Percentiles rank a stretch among this genome's conserved stretches.
Evolutionary conservation across 2,113 vertebrate species (phyloP).

Genomic region (Catagonus wagneri): DNA sequence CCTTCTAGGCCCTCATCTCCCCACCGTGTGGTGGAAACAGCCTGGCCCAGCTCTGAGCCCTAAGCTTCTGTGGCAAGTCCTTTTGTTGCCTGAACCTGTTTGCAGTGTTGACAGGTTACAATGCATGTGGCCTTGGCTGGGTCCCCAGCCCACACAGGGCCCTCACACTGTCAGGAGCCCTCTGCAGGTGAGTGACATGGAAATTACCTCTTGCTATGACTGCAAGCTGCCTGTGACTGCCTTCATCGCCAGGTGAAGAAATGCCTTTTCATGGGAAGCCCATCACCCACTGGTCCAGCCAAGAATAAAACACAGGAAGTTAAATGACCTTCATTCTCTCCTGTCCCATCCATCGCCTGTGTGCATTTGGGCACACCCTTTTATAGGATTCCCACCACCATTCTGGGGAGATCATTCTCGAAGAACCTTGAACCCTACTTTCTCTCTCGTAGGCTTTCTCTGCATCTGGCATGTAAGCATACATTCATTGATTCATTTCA

Average conservation of each 20-base stretch:
- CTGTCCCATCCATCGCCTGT: fast-evolving
- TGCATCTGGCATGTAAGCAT: background rate
- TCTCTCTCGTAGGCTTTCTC: background rate
- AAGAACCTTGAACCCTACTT: background rate
- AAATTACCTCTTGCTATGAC: background rate
- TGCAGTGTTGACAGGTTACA: background rate
- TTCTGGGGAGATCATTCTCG: background rate
- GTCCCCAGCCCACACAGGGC: background rate
- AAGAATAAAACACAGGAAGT: background rate
- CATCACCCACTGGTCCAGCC: constrained; percentile 18
- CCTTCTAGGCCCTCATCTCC: background rate
- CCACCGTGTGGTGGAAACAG: background rate
- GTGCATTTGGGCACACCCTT: background rate
- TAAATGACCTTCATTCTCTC: background rate
- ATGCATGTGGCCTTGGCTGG: constrained; percentile 44
- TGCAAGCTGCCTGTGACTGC: background rate
- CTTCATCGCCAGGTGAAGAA: constrained; percentile 38
- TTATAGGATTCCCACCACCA: background rate
- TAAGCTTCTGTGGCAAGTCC: background rate
- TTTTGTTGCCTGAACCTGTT: background rate
- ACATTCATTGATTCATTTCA: background rate
- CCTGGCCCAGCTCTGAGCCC: background rate
- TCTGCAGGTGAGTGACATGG: background rate
- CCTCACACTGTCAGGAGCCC: background rate
- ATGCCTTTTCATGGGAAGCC: background rate